Evolutionary conservation across 1,140 invertebrate genomes (phyloP), one percentile per base, ranked within the genome.

Genomic region (Spodoptera frugiperda): DNA sequence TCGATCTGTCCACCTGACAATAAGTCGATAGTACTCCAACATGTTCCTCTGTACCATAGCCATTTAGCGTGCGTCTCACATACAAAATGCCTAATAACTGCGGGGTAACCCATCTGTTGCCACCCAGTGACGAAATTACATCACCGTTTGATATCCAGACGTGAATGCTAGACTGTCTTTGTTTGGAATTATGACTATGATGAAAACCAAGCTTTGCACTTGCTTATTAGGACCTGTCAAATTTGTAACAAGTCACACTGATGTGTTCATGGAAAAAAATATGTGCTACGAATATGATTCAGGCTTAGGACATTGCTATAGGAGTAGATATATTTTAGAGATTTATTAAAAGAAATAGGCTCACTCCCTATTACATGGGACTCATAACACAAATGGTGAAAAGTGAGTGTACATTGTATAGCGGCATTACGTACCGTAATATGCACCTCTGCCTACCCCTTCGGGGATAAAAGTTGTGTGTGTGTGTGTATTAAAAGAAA

Each of bases 51-150:
- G 63, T 79, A 53, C 19, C 53, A 59, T 77, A 84, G 74, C 82
- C 84, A 82, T 86, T 84, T 79, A 84, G 83, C 71, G 78, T 85
- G 82, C 82, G 88, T 80, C 82, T 83, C 78, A 88, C 89, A 90
- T 92, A 89, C 86, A 81, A 87, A 91, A 86, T 84, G 79, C 81
- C 84, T 90, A 84, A 88, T 91, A 87, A 82, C 82, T 76, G 72
- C 80, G 84, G 84, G 67, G 78, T 53, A 44, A 61, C 68, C 55
- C 51, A 77, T 76, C 59, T 70, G 76, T 76, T 77, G 55, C 71
- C 71, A 83, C 65, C 59, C 81, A 33, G 3, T 49, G 44, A 11
- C 65, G 65, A 57, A 76, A 79, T 84, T 85, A 87, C 84, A 83
- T 86, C 85, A 82, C 78, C 82, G 82, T 82, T 82, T 86, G 78